Evolutionary conservation across 2,113 vertebrate species (phyloP).

Genomic region (Coracopsis vasa): DNA sequence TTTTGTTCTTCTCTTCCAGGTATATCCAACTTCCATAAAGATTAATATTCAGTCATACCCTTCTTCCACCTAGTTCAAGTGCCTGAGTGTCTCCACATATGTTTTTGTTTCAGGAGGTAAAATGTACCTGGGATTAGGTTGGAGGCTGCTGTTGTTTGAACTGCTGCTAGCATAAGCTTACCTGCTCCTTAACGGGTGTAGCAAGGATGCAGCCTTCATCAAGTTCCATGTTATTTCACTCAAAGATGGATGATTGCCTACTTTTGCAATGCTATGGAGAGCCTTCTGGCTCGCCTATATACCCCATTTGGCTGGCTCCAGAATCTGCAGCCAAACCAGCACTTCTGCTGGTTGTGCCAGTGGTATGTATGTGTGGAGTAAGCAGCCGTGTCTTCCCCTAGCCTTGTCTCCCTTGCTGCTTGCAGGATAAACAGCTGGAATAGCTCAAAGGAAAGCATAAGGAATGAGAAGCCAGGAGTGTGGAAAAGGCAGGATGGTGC

Average conservation of each 20-base stretch:
- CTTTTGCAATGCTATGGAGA: not conserved
- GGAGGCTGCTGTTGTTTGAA: not conserved
- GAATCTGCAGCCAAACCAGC: not conserved
- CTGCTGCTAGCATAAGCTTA: not conserved
- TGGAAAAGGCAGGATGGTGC: not conserved
- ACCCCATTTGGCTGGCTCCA: not conserved
- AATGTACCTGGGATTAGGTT: not conserved
- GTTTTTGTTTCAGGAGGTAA: not conserved
- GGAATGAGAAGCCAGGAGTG: not conserved
- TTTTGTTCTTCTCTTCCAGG: not conserved
- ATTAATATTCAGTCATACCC: not conserved
- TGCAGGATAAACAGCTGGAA: constrained; percentile 25
- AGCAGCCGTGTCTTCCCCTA: not conserved
- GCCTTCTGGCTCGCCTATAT: not conserved
- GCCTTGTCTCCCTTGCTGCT: not conserved
- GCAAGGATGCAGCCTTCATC: not conserved
- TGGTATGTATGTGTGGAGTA: not conserved
- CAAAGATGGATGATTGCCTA: not conserved
- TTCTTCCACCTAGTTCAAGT: not conserved
- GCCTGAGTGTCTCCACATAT: not conserved
- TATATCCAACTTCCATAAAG: not conserved
- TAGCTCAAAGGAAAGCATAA: constrained; percentile 2
- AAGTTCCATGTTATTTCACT: not conserved
- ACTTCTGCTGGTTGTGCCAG: not conserved
- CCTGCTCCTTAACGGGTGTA: not conserved